phyloP scores from a whole-genome alignment of 2,113 vertebrate genomes.

The Odocoileus hemionus region DNA sequence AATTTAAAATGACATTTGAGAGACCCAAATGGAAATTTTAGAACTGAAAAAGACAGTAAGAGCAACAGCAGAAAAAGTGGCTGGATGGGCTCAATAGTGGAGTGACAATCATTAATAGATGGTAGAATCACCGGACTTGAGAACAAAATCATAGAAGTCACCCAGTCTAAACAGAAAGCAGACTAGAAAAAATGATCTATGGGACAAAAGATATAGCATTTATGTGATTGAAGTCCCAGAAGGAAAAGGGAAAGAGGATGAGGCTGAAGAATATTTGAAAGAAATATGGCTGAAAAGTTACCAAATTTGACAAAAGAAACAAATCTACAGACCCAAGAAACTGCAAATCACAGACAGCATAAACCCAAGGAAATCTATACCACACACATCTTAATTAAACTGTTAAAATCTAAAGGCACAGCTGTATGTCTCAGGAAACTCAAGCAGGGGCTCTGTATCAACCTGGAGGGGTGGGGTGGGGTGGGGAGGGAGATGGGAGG shows the following conservation, averaged over 20 bases:
- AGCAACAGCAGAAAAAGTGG: not conserved
- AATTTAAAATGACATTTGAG: conserved; percentile 13
- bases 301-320: not conserved
- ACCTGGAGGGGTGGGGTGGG: not conserved
- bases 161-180: not conserved
- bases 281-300: not conserved
- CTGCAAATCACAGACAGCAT: not conserved
- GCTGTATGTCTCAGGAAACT: not conserved
- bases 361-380: not conserved
- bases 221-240: not conserved
- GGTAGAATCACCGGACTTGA: not conserved
- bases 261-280: conserved; percentile 4
- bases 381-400: not conserved
- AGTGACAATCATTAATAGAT: not conserved
- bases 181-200: not conserved
- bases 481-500: not conserved
- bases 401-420: not conserved
- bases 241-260: not conserved
- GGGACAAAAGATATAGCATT: not conserved
- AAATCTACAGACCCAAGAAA: not conserved
- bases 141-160: not conserved
- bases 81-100: not conserved
- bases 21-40: conserved; percentile 28
- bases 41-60: not conserved
- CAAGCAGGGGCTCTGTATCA: not conserved